Percentiles rank a stretch among this genome's conserved stretches.
Evolutionary conservation across 2,888 invertebrate genomes (phyloP).

Genomic region (Drosophila multiciliata): DNA sequence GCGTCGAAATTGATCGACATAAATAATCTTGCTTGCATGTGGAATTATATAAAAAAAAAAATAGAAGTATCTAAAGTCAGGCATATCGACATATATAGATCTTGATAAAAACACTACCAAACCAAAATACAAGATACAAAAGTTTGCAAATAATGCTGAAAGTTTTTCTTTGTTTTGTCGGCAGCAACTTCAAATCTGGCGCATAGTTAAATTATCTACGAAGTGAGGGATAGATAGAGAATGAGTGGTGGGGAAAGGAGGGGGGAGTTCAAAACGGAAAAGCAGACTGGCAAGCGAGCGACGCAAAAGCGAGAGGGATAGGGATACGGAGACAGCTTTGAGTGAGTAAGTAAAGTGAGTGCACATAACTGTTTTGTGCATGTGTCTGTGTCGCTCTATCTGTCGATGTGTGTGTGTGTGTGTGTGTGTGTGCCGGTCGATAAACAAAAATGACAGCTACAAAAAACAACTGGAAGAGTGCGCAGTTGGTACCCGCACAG

Average conservation of each 20-base stretch:
- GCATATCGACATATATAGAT: background rate
- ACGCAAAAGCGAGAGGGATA: background rate
- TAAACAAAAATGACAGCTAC: constrained; percentile 63
- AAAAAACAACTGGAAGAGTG: constrained; percentile 45
- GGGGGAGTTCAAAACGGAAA: background rate
- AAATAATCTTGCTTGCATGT: background rate
- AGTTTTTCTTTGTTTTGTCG: constrained; percentile 8
- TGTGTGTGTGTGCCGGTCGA: constrained; percentile 50
- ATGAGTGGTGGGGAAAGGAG: background rate
- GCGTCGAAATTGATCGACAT: background rate
- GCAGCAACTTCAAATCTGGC: constrained; percentile 23
- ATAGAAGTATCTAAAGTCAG: background rate
- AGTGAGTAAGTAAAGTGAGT: constrained; percentile 9
- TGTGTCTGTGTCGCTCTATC: constrained; percentile 1
- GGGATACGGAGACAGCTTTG: background rate
- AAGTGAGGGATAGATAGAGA: background rate
- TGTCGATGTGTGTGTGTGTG: constrained; percentile 8
- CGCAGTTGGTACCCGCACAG: constrained; percentile 35
- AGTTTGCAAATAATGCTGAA: constrained; percentile 2
- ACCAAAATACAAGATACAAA: constrained; percentile 17
- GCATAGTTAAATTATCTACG: constrained; percentile 33
- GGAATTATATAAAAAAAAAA: background rate
- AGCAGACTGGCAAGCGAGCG: background rate
- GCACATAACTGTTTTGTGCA: constrained; percentile 42
- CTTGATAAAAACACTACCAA: background rate